Evolutionary conservation across 2,113 vertebrate species (phyloP).

Genomic region (Saguinus midas): DNA sequence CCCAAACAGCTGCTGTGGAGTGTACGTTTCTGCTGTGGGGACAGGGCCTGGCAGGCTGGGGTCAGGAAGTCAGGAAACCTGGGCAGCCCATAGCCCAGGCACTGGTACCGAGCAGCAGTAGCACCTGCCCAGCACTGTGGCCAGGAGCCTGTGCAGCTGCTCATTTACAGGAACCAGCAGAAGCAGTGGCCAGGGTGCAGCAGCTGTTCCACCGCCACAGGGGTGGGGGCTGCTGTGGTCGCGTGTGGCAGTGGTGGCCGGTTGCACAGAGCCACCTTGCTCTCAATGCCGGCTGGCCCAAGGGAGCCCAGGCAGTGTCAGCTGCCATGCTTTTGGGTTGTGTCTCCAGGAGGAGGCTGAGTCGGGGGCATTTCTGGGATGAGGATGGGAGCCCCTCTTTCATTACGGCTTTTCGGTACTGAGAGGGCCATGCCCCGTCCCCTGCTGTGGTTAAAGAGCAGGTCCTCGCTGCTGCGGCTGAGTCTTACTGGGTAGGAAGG

Average conservation of each 20-base stretch:
- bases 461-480: neutral
- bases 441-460: neutral
- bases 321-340: neutral
- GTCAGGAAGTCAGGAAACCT: neutral
- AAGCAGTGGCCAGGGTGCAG: neutral
- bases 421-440: neutral
- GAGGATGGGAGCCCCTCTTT: neutral
- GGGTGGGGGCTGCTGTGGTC: neutral
- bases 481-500: neutral
- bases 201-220: accelerated
- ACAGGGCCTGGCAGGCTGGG: neutral
- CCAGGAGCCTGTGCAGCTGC: neutral
- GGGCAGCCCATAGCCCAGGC: neutral
- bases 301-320: neutral
- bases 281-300: neutral
- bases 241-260: neutral
- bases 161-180: neutral
- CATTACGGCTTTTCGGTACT: conserved; percentile 49
- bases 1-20: neutral
- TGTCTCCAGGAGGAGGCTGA: neutral
- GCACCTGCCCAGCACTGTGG: neutral
- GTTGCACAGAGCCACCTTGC: neutral
- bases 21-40: neutral
- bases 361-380: neutral
- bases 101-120: neutral